Evolutionary conservation across 2,888 invertebrate species (phyloP).

Genomic region (Ditylenchus weischeri): DNA sequence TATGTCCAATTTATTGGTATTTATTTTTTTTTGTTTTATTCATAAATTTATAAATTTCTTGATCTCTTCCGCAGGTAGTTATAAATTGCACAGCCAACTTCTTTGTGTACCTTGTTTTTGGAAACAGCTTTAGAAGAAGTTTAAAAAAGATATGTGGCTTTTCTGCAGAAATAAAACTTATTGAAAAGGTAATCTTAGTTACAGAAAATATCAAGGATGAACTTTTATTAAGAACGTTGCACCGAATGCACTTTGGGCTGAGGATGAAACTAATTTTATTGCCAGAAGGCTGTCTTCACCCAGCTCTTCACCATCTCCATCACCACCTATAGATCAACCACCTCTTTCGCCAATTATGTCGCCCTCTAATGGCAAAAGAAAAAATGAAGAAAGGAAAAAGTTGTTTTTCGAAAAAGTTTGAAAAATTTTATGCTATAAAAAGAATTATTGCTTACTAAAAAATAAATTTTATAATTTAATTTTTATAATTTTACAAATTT

Average conservation of each 20-base stretch:
- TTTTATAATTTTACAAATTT: too few species aligned
- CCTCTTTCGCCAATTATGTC: constrained; percentile 1
- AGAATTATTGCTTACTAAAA: too few species aligned
- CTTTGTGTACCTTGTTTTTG: constrained; percentile 55
- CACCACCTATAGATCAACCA: neutral
- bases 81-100: constrained; percentile 57
- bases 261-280: constrained; percentile 22
- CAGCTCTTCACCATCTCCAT: neutral
- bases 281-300: constrained; percentile 15
- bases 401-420: constrained; percentile 4
- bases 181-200: constrained; percentile 61
- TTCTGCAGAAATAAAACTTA: neutral
- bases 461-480: too few species aligned
- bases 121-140: constrained; percentile 48
- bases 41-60: too few species aligned
- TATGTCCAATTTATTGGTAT: constrained; percentile 53
- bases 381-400: constrained; percentile 1
- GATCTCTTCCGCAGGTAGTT: too few species aligned
- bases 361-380: neutral
- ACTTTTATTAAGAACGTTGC: neutral
- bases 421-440: neutral
- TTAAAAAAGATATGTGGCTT: constrained; percentile 28
- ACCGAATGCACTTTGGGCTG: constrained; percentile 23
- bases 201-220: neutral
- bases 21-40: too few species aligned